These are phyloP conservation scores for Ailuropoda melanoleuca DNA, from an alignment of 2,113 vertebrate genomes.

Conservation along the genomic window DNA sequence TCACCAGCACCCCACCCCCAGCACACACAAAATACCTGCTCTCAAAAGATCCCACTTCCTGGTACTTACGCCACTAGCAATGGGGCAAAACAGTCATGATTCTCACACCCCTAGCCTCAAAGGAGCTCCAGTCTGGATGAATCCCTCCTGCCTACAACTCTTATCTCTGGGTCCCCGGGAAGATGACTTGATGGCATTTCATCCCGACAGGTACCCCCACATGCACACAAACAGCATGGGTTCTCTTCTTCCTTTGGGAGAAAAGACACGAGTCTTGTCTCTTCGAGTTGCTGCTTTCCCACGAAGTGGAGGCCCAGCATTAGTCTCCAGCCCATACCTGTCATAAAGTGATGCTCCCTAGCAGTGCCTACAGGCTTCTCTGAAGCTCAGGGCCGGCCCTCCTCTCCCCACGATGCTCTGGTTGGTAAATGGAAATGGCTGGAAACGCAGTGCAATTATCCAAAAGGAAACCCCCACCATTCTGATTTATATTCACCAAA, in stretches of 20 bases:
- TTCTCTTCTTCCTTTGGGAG: neutral
- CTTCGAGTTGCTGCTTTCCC: no score
- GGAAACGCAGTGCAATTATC: neutral
- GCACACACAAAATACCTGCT: neutral
- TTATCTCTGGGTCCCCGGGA: neutral
- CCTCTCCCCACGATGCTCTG: neutral
- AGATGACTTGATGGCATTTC: neutral
- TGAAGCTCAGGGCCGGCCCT: neutral
- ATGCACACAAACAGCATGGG: neutral
- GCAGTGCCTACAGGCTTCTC: neutral
- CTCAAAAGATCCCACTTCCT: neutral
- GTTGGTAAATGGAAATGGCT: neutral
- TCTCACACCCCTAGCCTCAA: neutral
- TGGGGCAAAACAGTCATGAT: neutral
- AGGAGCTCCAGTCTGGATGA: neutral
- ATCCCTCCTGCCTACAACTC: neutral
- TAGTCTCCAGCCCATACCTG: no score
- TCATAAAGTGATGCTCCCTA: neutral
- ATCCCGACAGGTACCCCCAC: neutral
- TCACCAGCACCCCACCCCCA: neutral
- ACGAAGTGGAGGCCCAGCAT: neutral
- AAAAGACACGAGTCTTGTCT: neutral
- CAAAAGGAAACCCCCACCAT: neutral
- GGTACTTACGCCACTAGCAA: neutral
- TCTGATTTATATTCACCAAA: neutral